These are phyloP conservation scores for Eupithecia inturbata DNA, from an alignment of 2,888 invertebrate species.

Conservation along the genomic window DNA sequence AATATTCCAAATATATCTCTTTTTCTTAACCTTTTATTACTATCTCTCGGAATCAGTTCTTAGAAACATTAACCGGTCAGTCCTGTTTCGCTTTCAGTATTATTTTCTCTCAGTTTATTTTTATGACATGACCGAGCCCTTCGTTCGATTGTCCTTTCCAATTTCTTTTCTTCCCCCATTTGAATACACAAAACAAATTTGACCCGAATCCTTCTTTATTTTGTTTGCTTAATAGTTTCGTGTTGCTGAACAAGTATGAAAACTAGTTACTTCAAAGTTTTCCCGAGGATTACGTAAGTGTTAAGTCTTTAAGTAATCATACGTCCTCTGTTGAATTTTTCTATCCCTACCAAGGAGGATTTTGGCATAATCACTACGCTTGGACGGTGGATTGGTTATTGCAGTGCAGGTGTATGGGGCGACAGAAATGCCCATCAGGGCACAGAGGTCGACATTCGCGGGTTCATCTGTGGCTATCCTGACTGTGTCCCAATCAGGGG, in stretches of 20 bases:
- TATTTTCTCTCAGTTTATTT: constrained; percentile 7
- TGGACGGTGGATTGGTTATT: no score
- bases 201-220: constrained; percentile 23
- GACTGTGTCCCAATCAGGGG: no score
- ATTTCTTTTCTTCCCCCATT: constrained; percentile 29
- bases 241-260: constrained; percentile 18
- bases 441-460: no score
- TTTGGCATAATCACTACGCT: no score
- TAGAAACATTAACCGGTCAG: background rate
- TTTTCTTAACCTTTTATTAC: background rate
- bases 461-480: no score
- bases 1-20: no score
- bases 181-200: constrained; percentile 32
- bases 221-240: constrained; percentile 12
- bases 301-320: no score
- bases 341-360: no score
- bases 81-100: background rate
- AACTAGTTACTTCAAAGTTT: background rate
- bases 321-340: no score
- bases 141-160: constrained; percentile 21
- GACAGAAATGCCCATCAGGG: no score
- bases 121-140: constrained; percentile 6
- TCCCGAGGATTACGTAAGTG: background rate
- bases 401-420: no score
- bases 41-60: background rate